Evolutionary conservation across 2,888 invertebrate species (phyloP), one percentile per base, ranked within the genome.

Genomic region (Ganaspis brasiliensis): DNA sequence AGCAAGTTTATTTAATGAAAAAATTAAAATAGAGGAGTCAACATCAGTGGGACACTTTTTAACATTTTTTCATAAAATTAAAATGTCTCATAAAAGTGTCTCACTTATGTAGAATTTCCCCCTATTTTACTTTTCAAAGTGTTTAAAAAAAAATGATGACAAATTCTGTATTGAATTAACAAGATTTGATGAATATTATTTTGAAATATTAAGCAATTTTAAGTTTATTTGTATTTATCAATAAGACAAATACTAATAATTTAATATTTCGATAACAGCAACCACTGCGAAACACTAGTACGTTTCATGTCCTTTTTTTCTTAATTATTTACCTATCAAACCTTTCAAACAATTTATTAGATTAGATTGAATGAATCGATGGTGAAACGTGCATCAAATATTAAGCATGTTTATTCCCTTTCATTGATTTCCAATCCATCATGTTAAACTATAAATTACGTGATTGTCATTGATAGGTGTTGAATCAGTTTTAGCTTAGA

Each of bases 181-280:
- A n/a, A n/a, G n/a, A n/a, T n/a, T n/a, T n/a, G n/a, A n/a, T n/a
- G n/a, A n/a, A n/a, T n/a, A n/a, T n/a, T n/a, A n/a, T n/a, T n/a
- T n/a, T n/a, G n/a, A 31, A 31, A 31, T 31, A 31, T 31, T 31
- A 31, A 31, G 2, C 31, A 31, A 31, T 31, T 31, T 31, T 31
- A 31, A 31, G 2, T 31, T 31, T 2, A 31, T 31, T 31, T 40
- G 10, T 40, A 9, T n/a, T 61, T 2, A 61, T 37, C 31, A 45
- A 67, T 67, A 67, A 45, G 24, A 67, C 9, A 67, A 45, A 37
- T 21, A 67, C 67, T 45, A 67, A 26, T 67, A 40, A 67, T 67
- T 67, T 67, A 45, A 67, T 67, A 67, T 67, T 67, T 67, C 26
- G 56, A 56, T 56, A 67, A 45, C 67, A 67, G 67, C 67, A 45